These are phyloP conservation scores for Euzetes globulus DNA, from an alignment of 2,888 invertebrate genomes.

Conservation along the genomic window DNA sequence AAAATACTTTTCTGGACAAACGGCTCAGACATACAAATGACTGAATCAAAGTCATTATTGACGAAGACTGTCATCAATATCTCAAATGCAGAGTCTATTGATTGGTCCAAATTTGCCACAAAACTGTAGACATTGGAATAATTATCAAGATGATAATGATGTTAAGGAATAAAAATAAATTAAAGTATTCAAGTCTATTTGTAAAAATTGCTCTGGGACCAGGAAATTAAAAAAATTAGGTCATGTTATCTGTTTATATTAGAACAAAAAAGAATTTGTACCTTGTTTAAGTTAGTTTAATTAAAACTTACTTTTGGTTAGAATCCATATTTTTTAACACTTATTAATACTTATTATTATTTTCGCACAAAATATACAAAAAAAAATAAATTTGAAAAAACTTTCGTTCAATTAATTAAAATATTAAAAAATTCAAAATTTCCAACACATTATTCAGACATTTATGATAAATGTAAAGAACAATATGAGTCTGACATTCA, in stretches of 20 bases:
- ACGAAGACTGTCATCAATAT: conserved; percentile 27
- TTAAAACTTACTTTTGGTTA: background rate
- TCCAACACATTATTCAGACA: background rate
- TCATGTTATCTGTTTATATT: too few relatives aligned
- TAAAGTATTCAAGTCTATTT: too few relatives aligned
- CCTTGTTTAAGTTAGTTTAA: too few relatives aligned
- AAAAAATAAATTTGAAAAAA: too few relatives aligned
- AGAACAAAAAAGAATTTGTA: too few relatives aligned
- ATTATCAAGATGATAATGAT: too few relatives aligned
- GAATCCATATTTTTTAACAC: background rate
- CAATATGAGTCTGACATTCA: background rate
- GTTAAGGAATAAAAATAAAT: too few relatives aligned
- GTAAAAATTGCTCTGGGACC: too few relatives aligned
- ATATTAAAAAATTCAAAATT: background rate
- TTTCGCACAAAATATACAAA: too few relatives aligned
- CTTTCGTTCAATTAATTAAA: background rate
- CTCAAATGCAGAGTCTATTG: conserved; percentile 27
- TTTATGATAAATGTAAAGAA: too few relatives aligned
- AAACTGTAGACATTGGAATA: background rate
- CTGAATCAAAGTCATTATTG: conserved; percentile 28
- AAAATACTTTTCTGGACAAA: conserved; percentile 27
- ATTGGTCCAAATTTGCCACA: conserved; percentile 20
- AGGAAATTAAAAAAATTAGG: too few relatives aligned
- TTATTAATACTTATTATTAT: background rate
- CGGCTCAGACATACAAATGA: conserved; percentile 5